These are phyloP conservation scores for Pseudanteris insignis DNA, from an alignment of 2,888 invertebrate species.

Conservation along the genomic window DNA sequence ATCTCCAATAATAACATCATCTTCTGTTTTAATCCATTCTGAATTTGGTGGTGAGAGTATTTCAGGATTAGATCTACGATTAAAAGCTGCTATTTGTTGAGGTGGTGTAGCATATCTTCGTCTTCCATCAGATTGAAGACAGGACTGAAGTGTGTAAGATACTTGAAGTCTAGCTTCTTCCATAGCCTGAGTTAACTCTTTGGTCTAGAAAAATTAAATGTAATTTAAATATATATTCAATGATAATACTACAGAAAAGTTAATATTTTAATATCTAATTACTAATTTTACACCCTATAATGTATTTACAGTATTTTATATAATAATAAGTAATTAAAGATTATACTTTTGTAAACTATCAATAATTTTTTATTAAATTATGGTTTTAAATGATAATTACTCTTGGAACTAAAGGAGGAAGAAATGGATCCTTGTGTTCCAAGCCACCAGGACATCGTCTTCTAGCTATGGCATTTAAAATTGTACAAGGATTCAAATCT, in stretches of 20 bases:
- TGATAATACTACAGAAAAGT: no score
- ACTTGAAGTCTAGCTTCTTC: constrained; percentile 86
- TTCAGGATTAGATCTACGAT: constrained; percentile 81
- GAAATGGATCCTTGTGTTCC: constrained; percentile 72
- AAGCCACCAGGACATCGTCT: constrained; percentile 68
- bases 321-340: no score
- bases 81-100: constrained; percentile 88
- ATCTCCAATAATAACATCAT: constrained; percentile 79
- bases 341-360: no score
- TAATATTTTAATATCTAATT: no score
- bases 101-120: constrained; percentile 86
- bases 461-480: constrained; percentile 87
- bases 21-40: constrained; percentile 73
- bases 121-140: constrained; percentile 83
- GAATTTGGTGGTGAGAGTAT: constrained; percentile 70
- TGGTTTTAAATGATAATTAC: no score
- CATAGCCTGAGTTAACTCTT: constrained; percentile 78
- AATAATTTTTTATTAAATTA: no score
- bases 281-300: no score
- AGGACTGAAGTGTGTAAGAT: constrained; percentile 86
- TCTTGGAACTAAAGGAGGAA: constrained; percentile 74
- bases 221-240: no score
- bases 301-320: no score
- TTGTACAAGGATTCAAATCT: constrained; percentile 84
- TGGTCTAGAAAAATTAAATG: constrained; percentile 68